Evolutionary conservation across 2,797 vertebrate genomes (phyloP).

Genomic region (Myiotriccus ornatus): DNA sequence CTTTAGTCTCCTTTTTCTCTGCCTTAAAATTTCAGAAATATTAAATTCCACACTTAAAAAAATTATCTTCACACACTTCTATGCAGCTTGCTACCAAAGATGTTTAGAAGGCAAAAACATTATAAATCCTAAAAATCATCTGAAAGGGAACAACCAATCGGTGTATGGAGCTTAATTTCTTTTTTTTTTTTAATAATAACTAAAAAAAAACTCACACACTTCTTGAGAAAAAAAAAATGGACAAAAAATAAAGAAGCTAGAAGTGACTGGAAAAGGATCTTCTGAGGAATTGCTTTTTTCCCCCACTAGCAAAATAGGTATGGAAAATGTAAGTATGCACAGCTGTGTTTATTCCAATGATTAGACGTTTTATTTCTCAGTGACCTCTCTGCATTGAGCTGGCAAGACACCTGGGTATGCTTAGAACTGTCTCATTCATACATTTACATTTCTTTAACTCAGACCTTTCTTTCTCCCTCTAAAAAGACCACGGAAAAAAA

Average conservation of each 20-base stretch:
- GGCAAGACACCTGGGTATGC: conserved; percentile 70
- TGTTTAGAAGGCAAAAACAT: conserved; percentile 10
- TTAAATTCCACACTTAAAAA: conserved; percentile 22
- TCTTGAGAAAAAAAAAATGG: too few relatives aligned
- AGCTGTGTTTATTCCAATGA: conserved; percentile 75
- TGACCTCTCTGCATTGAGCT: conserved; percentile 67
- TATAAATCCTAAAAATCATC: not conserved
- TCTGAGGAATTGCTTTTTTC: conserved; percentile 17
- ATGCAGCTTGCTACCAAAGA: not conserved
- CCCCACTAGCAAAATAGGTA: conserved; percentile 55
- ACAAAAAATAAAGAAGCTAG: conserved; percentile 1
- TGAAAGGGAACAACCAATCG: not conserved
- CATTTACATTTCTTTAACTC: conserved; percentile 60
- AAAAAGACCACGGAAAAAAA: not conserved
- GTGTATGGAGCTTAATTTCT: not conserved
- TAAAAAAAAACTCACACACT: too few relatives aligned
- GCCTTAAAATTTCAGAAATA: not conserved
- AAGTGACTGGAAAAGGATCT: conserved; percentile 47
- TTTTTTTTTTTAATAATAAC: not conserved
- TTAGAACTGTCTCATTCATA: conserved; percentile 63
- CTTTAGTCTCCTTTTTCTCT: not conserved
- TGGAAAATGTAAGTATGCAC: conserved; percentile 66
- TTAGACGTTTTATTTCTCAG: conserved; percentile 68
- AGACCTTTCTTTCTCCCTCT: conserved; percentile 43
- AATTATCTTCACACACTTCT: not conserved